Evolutionary conservation across 1,140 invertebrate genomes (phyloP).

Genomic region (Anastrepha ludens): DNA sequence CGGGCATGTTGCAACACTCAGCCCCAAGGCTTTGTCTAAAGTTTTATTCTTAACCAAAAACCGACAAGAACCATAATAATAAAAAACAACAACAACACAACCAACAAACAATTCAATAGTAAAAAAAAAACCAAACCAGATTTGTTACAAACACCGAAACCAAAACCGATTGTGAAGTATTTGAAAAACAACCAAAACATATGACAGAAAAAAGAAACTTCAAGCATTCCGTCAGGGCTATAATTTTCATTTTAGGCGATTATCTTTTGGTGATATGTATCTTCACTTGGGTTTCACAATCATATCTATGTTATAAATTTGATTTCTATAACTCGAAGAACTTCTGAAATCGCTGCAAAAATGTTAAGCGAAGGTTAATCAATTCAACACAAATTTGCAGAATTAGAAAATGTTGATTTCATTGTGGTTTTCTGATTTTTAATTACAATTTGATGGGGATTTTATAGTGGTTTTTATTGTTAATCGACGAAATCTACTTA

Average conservation of each 20-base stretch:
- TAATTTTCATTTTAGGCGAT: slow-evolving; percentile 36
- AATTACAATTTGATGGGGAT: neutral
- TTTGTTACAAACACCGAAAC: slow-evolving; percentile 10
- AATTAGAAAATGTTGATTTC: neutral
- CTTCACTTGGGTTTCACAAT: slow-evolving; percentile 27
- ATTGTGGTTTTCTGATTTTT: neutral
- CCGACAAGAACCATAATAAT: slow-evolving; percentile 13
- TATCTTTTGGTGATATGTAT: slow-evolving; percentile 39
- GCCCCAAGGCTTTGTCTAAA: slow-evolving; percentile 43
- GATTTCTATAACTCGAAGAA: slow-evolving; percentile 12
- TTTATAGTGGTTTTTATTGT: neutral
- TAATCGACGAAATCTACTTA: no score
- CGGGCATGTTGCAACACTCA: slow-evolving; percentile 42
- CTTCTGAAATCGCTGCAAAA: neutral
- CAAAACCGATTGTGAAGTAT: slow-evolving; percentile 19
- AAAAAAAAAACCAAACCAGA: slow-evolving; percentile 16
- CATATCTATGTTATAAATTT: neutral
- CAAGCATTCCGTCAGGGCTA: neutral
- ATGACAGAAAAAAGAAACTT: neutral
- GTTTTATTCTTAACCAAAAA: slow-evolving; percentile 40
- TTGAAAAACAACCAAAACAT: slow-evolving; percentile 5
- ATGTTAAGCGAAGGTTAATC: slow-evolving; percentile 39
- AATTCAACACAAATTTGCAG: slow-evolving; percentile 2
- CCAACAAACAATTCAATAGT: neutral
- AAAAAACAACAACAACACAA: neutral